phyloP scores from a whole-genome alignment of 2,888 invertebrate species.

The Euplagia quadripunctaria region DNA sequence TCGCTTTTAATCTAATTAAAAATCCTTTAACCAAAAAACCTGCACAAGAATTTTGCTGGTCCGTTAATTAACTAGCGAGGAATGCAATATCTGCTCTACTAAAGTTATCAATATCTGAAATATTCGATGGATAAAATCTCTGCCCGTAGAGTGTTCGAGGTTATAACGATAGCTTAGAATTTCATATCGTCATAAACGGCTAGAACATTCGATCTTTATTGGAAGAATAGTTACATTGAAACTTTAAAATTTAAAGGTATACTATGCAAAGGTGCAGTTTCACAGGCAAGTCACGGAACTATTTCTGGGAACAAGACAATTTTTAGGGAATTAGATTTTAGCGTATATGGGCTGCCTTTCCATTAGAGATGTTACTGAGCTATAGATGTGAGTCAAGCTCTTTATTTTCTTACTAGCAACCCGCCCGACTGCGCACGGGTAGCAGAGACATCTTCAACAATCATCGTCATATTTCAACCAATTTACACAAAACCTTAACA shows the following conservation, averaged over 20 bases:
- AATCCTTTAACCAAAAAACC: not conserved
- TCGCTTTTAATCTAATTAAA: not conserved
- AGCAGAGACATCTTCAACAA: too few relatives aligned
- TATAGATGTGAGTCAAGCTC: too few relatives aligned
- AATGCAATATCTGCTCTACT: conserved; percentile 6
- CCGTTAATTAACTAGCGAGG: not conserved
- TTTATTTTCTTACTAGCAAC: too few relatives aligned
- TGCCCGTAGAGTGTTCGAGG: not conserved
- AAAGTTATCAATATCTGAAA: conserved; percentile 7
- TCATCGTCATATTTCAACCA: too few relatives aligned
- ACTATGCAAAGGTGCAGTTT: not conserved
- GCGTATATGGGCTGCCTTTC: too few relatives aligned
- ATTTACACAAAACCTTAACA: too few relatives aligned
- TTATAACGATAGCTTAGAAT: conserved; percentile 28
- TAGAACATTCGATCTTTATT: conserved; percentile 31
- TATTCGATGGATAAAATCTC: conserved; percentile 14
- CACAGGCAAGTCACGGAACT: not conserved
- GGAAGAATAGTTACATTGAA: not conserved
- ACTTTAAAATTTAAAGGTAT: too few relatives aligned
- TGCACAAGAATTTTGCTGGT: not conserved
- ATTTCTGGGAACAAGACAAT: not conserved
- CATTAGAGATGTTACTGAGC: too few relatives aligned
- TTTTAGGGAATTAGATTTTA: not conserved
- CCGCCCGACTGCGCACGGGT: too few relatives aligned
- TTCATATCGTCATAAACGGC: conserved; percentile 41